Evolutionary conservation across 2,797 vertebrate genomes (phyloP), one percentile per base, ranked within the genome.

Genomic region (Psittacula echo): DNA sequence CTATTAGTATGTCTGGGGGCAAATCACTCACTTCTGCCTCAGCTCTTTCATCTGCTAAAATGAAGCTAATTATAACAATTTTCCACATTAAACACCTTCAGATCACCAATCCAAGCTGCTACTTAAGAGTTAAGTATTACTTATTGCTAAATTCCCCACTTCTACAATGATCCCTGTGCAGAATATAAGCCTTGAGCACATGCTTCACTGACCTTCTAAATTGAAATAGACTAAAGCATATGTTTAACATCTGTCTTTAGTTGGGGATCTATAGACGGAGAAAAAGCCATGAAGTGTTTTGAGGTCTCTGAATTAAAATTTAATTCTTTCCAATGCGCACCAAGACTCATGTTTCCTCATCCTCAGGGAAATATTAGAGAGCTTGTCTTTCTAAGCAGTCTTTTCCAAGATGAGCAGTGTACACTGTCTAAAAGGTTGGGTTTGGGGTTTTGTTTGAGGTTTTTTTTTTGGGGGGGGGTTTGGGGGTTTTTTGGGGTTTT

Each of bases 181-280:
- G 73, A 89, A 68, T 68, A 58, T 66, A 70, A 89, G 70, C 41
- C 53, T 73, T 68, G 60, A 94, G 62, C 65, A 62, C 80, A 92
- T 54, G 74, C 79, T 91, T 75, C 90, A 64, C 54, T 81, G 88
- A 32, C 75, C 79, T 76, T 18, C 72, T 71, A 92, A 95, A 96
- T 53, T 93, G 89, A 83, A 96, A 92, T 80, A 95, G 89, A 60
- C 89, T 81, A 82, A 81, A 89, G 87, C 89, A 87, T 80, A 87
- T 93, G 92, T 87, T 96, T 92, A 95, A 94, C 92, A 93, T 85
- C 73, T 94, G 92, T 91, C 82, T 75, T 89, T 94, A 96, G 80
- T 32, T 94, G 79, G 48, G 64, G 65, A 67, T 85, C 90, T 94
- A 66, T 91, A 86, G 85, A 66, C 60, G 73, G 79, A 81, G 66